Percentiles rank a stretch among this genome's conserved stretches.
Evolutionary conservation across 2,113 vertebrate species (phyloP).

Genomic region (Archilochus colubris): DNA sequence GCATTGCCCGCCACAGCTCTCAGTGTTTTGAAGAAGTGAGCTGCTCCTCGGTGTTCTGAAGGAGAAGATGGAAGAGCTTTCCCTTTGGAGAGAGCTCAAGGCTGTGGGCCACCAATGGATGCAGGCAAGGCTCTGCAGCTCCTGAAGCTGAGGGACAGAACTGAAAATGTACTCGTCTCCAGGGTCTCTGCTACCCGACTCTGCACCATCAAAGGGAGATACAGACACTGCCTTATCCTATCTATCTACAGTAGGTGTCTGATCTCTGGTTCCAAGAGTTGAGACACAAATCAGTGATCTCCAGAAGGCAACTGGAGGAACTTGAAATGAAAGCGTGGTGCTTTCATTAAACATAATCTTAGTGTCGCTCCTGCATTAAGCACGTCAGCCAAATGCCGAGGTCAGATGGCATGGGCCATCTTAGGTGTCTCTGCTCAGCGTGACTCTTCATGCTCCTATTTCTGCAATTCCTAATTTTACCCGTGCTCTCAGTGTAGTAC

Average conservation of each 20-base stretch:
- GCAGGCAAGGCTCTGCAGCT: neutral
- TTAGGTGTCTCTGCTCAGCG: neutral
- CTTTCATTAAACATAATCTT: neutral
- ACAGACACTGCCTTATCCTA: neutral
- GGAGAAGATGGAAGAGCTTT: neutral
- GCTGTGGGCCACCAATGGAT: accelerated
- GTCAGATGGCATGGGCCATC: accelerated
- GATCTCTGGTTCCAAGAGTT: neutral
- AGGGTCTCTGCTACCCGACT: neutral
- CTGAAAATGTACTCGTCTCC: neutral
- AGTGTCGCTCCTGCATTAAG: neutral
- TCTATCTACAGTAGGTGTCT: neutral
- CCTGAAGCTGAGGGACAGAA: accelerated
- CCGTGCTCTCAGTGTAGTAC: neutral
- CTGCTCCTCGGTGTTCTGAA: neutral
- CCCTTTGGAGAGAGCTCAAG: neutral
- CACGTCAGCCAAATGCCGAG: neutral
- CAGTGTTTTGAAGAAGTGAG: neutral
- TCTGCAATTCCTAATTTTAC: neutral
- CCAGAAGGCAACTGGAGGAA: neutral
- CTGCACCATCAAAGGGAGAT: accelerated
- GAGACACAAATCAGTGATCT: neutral
- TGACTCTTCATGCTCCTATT: neutral
- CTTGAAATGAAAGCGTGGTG: neutral
- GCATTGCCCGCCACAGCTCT: neutral